Evolutionary conservation across 1,140 invertebrate species (phyloP).

Genomic region (Dreissena rostriformis): DNA sequence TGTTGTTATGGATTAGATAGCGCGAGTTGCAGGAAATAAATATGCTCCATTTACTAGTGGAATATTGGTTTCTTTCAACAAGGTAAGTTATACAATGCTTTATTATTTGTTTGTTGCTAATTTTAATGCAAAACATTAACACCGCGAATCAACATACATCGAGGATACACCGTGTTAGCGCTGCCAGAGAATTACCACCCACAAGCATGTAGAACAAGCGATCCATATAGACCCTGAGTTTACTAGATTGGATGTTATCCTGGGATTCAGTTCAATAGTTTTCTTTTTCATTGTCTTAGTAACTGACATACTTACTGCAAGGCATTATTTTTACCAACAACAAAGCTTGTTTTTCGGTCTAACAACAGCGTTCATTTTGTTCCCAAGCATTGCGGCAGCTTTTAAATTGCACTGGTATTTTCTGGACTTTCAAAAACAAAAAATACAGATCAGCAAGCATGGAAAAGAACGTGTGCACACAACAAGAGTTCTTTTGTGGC

Average conservation of each 20-base stretch:
- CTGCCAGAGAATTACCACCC: constrained; percentile 12
- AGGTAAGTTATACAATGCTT: no score
- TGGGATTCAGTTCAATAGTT: constrained; percentile 43
- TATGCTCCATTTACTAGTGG: no score
- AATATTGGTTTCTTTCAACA: no score
- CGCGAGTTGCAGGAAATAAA: no score
- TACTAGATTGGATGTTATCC: constrained; percentile 27
- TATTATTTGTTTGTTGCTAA: no score
- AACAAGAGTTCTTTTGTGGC: constrained; percentile 21
- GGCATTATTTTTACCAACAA: constrained; percentile 32
- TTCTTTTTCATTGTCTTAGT: constrained; percentile 54
- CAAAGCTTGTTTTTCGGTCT: constrained; percentile 1
- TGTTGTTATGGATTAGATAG: no score
- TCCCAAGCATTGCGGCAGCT: constrained; percentile 24
- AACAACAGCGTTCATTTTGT: constrained; percentile 40
- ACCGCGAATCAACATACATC: no score
- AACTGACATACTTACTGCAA: constrained; percentile 39
- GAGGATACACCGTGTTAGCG: neutral
- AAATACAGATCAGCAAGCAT: constrained; percentile 24
- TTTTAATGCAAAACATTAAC: no score
- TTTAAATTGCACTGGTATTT: constrained; percentile 50
- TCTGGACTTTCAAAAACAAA: constrained; percentile 47
- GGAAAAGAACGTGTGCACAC: constrained; percentile 24
- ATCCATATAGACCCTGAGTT: constrained; percentile 22
- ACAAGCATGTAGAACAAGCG: neutral